phyloP scores from a whole-genome alignment of 2,888 invertebrate species.

The Nemoura dubitans region DNA sequence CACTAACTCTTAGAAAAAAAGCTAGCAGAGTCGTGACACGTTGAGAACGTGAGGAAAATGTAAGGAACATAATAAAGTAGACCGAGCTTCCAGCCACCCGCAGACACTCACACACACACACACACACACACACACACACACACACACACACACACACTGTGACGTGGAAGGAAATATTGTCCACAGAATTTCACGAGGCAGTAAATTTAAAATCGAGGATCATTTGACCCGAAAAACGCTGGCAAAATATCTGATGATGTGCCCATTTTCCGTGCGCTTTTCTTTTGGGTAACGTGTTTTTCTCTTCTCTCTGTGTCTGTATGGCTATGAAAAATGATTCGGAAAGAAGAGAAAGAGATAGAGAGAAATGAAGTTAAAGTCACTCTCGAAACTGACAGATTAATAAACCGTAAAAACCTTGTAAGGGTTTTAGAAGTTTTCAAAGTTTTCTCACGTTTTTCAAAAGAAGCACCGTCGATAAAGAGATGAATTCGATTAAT shows the following conservation, averaged over 20 bases:
- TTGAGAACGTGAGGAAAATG: constrained; percentile 17
- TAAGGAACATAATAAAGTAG: constrained; percentile 31
- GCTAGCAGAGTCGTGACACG: background rate
- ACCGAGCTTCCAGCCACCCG: background rate
- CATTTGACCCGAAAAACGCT: background rate
- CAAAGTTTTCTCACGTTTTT: constrained; percentile 23
- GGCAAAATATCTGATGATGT: background rate
- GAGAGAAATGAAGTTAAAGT: background rate
- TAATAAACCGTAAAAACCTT: constrained; percentile 25
- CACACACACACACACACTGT: no score
- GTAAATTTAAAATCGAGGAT: constrained; percentile 2
- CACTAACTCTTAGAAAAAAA: background rate
- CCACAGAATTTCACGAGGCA: background rate
- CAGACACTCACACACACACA: no score
- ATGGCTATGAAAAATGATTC: background rate
- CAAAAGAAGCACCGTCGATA: background rate
- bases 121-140: no score
- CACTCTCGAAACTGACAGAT: constrained; percentile 21
- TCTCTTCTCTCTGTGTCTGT: background rate
- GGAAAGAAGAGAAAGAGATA: background rate
- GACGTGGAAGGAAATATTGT: background rate
- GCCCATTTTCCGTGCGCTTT: background rate
- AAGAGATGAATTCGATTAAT: background rate
- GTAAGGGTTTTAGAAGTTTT: background rate
- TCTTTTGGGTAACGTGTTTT: background rate